A percentile compares a stretch with the other conserved stretches of the same genome.
Conservation (phyloP, 2,113 vertebrate species). For the Hydropotes inermis region DNA sequence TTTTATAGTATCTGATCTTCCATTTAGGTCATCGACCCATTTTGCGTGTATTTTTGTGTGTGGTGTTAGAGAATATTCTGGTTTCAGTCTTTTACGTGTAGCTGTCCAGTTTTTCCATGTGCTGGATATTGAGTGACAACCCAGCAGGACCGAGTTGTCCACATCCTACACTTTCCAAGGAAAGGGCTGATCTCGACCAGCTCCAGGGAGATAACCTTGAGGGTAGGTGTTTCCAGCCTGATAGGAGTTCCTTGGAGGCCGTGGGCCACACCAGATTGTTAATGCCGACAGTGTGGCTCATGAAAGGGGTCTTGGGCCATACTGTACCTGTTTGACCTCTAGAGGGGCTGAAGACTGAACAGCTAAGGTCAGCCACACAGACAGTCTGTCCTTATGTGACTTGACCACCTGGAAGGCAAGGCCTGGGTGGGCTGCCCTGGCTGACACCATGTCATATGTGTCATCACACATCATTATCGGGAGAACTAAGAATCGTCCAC, state of each 20-base stretch:
- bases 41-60: not conserved
- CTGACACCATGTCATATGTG: accelerated
- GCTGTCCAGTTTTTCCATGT: not conserved
- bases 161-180: not conserved
- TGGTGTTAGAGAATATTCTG: not conserved
- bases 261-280: not conserved
- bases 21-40: not conserved
- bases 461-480: accelerated
- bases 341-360: not conserved
- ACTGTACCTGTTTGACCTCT: not conserved
- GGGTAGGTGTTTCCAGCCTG: not conserved
- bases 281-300: not conserved
- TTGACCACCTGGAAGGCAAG: not conserved
- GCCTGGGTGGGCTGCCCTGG: not conserved
- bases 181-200: not conserved
- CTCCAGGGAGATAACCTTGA: not conserved
- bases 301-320: not conserved
- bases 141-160: not conserved
- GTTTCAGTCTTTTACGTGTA: not conserved
- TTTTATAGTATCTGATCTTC: not conserved
- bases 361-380: not conserved
- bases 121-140: not conserved
- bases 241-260: not conserved
- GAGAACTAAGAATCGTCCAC: not conserved
- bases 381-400: accelerated